Evolutionary conservation across 2,888 invertebrate species (phyloP).

Genomic region (Mesorhabditis sp.): DNA sequence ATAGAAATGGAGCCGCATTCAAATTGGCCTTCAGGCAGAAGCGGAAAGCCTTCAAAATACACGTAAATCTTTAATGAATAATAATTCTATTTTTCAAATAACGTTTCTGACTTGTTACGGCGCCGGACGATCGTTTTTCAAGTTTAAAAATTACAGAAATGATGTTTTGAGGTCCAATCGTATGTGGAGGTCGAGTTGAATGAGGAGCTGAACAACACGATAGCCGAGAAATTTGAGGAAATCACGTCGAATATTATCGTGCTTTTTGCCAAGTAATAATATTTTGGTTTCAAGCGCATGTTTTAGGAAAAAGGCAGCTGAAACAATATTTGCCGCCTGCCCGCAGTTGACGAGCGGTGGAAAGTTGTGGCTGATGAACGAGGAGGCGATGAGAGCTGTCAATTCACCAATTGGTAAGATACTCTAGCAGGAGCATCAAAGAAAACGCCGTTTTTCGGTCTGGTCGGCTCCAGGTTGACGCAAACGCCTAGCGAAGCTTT

Average conservation of each 20-base stretch:
- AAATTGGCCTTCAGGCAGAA: slow-evolving; percentile 35
- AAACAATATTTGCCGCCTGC: slow-evolving; percentile 35
- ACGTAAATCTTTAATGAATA: slow-evolving; percentile 20
- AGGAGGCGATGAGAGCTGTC: slow-evolving; percentile 41
- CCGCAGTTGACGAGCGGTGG: slow-evolving; percentile 25
- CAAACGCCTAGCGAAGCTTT: slow-evolving; percentile 39
- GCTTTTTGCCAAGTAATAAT: slow-evolving; percentile 44
- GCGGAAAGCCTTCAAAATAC: slow-evolving; percentile 28
- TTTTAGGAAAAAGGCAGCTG: slow-evolving; percentile 40
- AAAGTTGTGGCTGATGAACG: slow-evolving; percentile 52
- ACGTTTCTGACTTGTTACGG: too few relatives aligned
- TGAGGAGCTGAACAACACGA: slow-evolving; percentile 22
- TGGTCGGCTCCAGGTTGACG: slow-evolving; percentile 34
- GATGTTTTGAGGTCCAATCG: slow-evolving; percentile 51
- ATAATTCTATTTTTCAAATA: too few relatives aligned
- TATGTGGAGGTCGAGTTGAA: slow-evolving; percentile 42
- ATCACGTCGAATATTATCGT: slow-evolving; percentile 53
- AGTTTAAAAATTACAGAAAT: too few relatives aligned
- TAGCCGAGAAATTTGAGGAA: slow-evolving; percentile 42
- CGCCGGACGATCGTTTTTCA: too few relatives aligned
- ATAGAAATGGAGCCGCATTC: slow-evolving; percentile 45
- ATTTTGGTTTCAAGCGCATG: background rate
- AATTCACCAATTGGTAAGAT: slow-evolving; percentile 43
- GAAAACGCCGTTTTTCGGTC: slow-evolving; percentile 16
- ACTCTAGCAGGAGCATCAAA: background rate